phyloP scores from a whole-genome alignment of 2,113 vertebrate species.

The Microtus richardsoni region DNA sequence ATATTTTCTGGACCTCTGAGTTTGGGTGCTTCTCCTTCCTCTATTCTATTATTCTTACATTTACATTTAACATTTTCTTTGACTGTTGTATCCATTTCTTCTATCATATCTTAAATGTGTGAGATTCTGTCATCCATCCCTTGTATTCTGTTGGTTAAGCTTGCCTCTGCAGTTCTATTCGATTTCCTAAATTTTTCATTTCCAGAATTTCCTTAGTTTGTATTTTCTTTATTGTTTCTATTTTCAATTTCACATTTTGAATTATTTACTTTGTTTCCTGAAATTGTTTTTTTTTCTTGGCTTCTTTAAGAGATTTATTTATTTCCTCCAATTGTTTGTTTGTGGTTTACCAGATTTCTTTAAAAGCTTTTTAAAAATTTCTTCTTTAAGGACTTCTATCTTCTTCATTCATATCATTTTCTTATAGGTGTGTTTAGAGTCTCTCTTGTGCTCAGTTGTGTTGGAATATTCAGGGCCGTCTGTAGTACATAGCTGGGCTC shows the following conservation, averaged over 20 bases:
- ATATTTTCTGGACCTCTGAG: not conserved
- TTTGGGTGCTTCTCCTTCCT: not conserved
- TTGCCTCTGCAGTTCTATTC: not conserved
- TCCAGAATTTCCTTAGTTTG: not conserved
- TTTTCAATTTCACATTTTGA: too few species aligned
- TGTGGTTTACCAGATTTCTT: not conserved
- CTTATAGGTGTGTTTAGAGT: too few species aligned
- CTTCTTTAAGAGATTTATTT: not conserved
- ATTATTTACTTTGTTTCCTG: too few species aligned
- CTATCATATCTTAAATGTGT: too few species aligned
- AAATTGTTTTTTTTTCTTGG: not conserved
- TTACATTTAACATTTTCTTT: too few species aligned
- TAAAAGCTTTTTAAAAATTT: too few species aligned
- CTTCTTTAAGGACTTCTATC: too few species aligned
- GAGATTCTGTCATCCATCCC: too few species aligned
- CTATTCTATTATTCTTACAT: too few species aligned
- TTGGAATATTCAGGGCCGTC: not conserved
- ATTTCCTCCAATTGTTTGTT: not conserved
- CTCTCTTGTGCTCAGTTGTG: not conserved
- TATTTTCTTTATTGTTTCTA: not conserved
- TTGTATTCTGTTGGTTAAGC: not conserved
- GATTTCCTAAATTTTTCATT: not conserved
- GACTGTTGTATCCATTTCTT: too few species aligned
- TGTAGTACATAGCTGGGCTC: too few species aligned
- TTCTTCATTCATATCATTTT: too few species aligned